A percentile compares a stretch with the other conserved stretches of the same genome.
Evolutionary conservation across 2,888 invertebrate genomes (phyloP).

Genomic region (Harpagoxenus sublaevis): DNA sequence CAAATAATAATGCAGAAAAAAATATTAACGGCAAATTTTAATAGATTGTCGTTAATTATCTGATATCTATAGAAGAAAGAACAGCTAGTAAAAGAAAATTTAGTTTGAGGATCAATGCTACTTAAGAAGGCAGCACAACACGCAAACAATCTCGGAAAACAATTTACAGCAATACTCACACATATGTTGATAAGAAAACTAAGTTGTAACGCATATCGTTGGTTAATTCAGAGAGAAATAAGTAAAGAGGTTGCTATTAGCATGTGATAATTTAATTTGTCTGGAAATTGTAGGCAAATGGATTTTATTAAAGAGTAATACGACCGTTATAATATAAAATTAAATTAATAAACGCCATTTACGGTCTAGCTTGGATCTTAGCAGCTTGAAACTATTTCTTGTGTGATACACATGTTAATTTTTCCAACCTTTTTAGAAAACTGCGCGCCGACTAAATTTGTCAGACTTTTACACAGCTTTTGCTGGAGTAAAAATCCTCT

Average conservation of each 20-base stretch:
- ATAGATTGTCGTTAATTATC: slow-evolving; percentile 4
- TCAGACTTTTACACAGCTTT: too few relatives aligned
- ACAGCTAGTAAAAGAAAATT: background rate
- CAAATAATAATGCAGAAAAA: background rate
- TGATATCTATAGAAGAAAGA: background rate
- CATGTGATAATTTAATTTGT: slow-evolving; percentile 25
- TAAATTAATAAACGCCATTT: too few relatives aligned
- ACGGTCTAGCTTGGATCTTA: too few relatives aligned
- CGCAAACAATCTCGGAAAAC: slow-evolving; percentile 43
- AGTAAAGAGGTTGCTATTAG: background rate
- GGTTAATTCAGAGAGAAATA: slow-evolving; percentile 21
- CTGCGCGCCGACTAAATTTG: too few relatives aligned
- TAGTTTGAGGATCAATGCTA: slow-evolving; percentile 8
- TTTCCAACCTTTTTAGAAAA: too few relatives aligned
- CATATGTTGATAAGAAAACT: background rate
- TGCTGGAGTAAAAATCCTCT: too few relatives aligned
- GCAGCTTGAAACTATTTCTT: too few relatives aligned
- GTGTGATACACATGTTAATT: too few relatives aligned
- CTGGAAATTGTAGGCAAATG: background rate
- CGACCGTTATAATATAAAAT: too few relatives aligned
- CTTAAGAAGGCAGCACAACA: slow-evolving; percentile 39
- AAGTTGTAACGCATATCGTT: background rate
- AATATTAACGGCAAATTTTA: background rate
- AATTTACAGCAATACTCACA: slow-evolving; percentile 29
- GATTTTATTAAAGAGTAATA: too few relatives aligned